Conservation (phyloP, 2,888 invertebrate genomes). For the Phytoseiulus persimilis region DNA sequence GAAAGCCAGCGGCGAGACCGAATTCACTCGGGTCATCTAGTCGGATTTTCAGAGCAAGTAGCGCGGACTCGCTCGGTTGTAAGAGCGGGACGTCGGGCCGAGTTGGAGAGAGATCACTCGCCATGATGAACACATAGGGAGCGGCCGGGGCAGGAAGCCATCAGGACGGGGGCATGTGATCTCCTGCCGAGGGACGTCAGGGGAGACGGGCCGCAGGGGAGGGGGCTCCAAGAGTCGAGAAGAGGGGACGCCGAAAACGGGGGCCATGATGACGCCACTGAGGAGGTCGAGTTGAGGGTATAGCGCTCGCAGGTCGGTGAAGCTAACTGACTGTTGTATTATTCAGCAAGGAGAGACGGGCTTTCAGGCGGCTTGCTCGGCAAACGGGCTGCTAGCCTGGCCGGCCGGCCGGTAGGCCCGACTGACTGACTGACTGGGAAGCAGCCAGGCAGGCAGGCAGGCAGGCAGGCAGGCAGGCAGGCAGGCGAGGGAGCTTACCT, state of each 20-base stretch:
- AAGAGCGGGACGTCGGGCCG: background rate
- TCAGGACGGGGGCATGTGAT: background rate
- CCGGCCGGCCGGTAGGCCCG: background rate
- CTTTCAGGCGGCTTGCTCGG: background rate
- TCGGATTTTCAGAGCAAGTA: background rate
- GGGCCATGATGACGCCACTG: background rate
- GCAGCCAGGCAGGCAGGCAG: too few relatives aligned
- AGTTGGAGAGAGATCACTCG: background rate
- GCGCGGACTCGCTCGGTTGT: background rate
- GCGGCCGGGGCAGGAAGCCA: background rate
- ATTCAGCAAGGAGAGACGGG: constrained; percentile 14
- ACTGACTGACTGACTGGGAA: background rate
- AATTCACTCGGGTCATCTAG: background rate
- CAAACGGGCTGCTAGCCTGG: background rate
- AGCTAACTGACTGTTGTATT: constrained; percentile 37
- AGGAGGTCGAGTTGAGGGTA: constrained; percentile 5
- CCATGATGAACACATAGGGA: background rate
- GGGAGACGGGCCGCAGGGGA: background rate
- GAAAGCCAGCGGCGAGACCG: background rate
- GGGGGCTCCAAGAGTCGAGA: background rate
- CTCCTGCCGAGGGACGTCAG: background rate
- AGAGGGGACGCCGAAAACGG: background rate
- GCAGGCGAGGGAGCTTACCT: background rate
- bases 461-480: background rate
- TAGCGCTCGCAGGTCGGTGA: background rate